Evolutionary conservation across 2,113 vertebrate species (phyloP).

Genomic region (Pelobates fuscus): DNA sequence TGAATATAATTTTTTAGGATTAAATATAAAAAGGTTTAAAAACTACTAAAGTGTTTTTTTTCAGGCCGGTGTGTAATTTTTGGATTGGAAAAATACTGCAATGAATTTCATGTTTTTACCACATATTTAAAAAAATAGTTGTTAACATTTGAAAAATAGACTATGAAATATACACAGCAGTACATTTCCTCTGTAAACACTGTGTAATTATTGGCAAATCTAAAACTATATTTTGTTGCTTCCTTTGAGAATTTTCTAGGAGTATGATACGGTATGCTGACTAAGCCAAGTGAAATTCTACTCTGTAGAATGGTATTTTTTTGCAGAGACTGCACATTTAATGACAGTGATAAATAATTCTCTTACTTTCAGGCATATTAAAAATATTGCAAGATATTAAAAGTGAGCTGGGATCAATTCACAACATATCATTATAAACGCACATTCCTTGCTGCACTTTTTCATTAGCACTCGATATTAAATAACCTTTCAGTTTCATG

Average conservation of each 20-base stretch:
- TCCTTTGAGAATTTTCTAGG: conserved; percentile 34
- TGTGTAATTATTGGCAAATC: conserved; percentile 20
- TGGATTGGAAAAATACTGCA: too few relatives aligned
- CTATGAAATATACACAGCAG: too few relatives aligned
- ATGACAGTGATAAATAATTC: conserved; percentile 45
- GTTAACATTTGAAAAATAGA: too few relatives aligned
- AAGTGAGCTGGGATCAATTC: conserved; percentile 27
- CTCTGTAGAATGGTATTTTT: conserved; percentile 9
- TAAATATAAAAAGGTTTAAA: too few relatives aligned
- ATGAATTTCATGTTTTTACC: too few relatives aligned
- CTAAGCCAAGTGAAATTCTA: conserved; percentile 30
- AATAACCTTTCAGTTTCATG: conserved; percentile 9
- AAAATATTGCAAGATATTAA: conserved; percentile 44
- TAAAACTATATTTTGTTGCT: conserved; percentile 41
- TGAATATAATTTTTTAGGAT: too few relatives aligned
- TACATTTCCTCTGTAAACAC: conserved; percentile 17
- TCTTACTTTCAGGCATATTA: conserved; percentile 44
- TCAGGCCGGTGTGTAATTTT: too few relatives aligned
- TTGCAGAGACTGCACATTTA: conserved; percentile 40
- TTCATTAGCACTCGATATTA: not conserved
- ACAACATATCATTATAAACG: conserved; percentile 17
- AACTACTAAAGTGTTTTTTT: too few relatives aligned
- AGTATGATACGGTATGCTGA: conserved; percentile 34
- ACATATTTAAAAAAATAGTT: too few relatives aligned
- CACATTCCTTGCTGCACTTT: not conserved